Evolutionary conservation across 2,888 invertebrate genomes (phyloP).

Genomic region (Diplazon laetatorius): DNA sequence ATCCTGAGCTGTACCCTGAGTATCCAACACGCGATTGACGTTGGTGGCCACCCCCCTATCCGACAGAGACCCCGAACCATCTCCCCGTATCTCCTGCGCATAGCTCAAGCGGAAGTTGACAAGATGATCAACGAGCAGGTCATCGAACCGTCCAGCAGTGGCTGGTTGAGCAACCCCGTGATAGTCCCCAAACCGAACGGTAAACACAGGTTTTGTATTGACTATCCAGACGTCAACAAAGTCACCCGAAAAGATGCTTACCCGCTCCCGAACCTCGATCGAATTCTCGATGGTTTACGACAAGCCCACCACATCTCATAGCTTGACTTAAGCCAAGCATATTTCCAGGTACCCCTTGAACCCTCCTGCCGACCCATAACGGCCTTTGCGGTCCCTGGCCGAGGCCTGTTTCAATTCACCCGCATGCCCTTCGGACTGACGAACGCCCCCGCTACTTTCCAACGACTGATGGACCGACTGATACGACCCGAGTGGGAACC

Average conservation of each 20-base stretch:
- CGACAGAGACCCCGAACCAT: not conserved
- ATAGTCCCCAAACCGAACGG: constrained; percentile 30
- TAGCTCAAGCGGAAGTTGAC: constrained; percentile 1
- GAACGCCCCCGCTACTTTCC: constrained; percentile 20
- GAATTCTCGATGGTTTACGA: constrained; percentile 5
- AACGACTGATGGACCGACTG: too few species aligned
- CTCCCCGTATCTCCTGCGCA: constrained; percentile 5
- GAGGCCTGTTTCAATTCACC: constrained; percentile 72
- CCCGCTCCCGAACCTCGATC: constrained; percentile 37
- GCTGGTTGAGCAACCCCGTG: constrained; percentile 28
- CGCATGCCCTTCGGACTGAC: constrained; percentile 57
- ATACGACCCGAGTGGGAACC: too few species aligned
- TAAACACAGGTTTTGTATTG: constrained; percentile 32
- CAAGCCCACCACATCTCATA: constrained; percentile 4
- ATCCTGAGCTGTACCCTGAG: not conserved
- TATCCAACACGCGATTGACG: not conserved
- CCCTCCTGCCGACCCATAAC: not conserved
- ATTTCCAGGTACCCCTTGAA: not conserved
- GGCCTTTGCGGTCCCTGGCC: constrained; percentile 69
- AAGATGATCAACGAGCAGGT: not conserved
- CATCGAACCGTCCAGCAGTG: not conserved
- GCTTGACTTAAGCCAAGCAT: constrained; percentile 11
- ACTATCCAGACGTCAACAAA: constrained; percentile 39
- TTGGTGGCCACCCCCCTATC: not conserved
- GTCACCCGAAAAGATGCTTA: constrained; percentile 39